phyloP scores from a whole-genome alignment of 2,797 vertebrate genomes.

The Phalanger gymnotis region DNA sequence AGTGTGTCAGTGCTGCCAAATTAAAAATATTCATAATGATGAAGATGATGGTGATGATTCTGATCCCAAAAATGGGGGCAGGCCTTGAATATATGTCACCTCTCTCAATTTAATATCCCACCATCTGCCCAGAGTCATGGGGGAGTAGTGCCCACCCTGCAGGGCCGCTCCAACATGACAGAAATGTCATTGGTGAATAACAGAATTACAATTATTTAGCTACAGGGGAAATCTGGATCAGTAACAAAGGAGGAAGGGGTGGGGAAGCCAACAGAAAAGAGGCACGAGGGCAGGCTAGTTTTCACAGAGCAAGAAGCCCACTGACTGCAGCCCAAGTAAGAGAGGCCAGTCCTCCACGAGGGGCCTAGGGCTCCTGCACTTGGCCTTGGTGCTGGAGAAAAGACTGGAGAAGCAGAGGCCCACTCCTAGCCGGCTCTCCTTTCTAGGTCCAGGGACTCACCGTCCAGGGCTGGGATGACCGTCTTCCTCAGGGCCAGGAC shows the following conservation, averaged over 20 bases:
- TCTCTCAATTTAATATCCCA: not conserved
- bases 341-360: not conserved
- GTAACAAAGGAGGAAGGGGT: not conserved
- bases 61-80: not conserved
- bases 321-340: no score
- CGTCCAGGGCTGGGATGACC: slow-evolving; percentile 94
- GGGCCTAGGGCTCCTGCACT: not conserved
- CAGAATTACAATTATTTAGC: not conserved
- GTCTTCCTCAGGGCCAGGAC: slow-evolving; percentile 97
- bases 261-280: no score
- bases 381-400: not conserved
- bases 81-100: not conserved
- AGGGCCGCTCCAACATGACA: no score
- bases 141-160: no score
- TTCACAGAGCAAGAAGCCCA: no score
- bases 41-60: not conserved
- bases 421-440: not conserved
- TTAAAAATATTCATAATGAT: not conserved
- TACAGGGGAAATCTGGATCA: not conserved
- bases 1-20: not conserved
- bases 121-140: not conserved
- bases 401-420: not conserved
- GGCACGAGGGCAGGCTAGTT: not conserved
- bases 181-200: not conserved
- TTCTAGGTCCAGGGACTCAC: slow-evolving; percentile 84